These are phyloP conservation scores for Caenorhabditis inopinata DNA, from an alignment of 1,140 invertebrate genomes.

Conservation along the genomic window DNA sequence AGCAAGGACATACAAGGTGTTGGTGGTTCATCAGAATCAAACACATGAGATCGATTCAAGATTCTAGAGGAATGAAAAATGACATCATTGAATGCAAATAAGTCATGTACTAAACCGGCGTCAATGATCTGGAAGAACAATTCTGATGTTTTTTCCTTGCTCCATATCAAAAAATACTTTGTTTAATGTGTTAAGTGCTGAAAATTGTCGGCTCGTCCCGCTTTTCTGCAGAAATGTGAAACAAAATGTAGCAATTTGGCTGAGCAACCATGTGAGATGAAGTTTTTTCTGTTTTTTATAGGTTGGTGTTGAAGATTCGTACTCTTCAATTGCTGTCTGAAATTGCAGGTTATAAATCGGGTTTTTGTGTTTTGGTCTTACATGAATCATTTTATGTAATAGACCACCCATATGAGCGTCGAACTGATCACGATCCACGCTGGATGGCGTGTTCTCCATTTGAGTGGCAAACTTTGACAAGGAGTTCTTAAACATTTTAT, in stretches of 20 bases:
- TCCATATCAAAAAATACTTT: slow-evolving; percentile 49
- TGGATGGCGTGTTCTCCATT: slow-evolving; percentile 54
- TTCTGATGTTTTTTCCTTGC: background rate
- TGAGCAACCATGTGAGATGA: slow-evolving; percentile 50
- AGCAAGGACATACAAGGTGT: slow-evolving; percentile 38
- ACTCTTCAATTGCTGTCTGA: slow-evolving; percentile 60
- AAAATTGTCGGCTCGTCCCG: slow-evolving; percentile 62
- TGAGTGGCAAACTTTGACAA: slow-evolving; percentile 59
- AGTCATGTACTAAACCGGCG: slow-evolving; percentile 57
- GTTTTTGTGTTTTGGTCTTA: background rate
- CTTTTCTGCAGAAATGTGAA: slow-evolving; percentile 61
- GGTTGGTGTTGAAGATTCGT: slow-evolving; percentile 57
- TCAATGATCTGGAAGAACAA: slow-evolving; percentile 60
- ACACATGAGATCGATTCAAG: slow-evolving; percentile 61
- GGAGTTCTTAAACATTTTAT: slow-evolving; percentile 37
- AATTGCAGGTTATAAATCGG: background rate
- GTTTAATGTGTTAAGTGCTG: slow-evolving; percentile 61
- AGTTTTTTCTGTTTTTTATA: slow-evolving; percentile 55
- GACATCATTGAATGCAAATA: slow-evolving; percentile 59
- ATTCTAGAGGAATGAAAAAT: slow-evolving; percentile 64
- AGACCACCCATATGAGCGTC: slow-evolving; percentile 64
- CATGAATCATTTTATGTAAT: slow-evolving; percentile 60
- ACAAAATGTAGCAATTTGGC: slow-evolving; percentile 62
- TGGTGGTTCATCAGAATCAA: slow-evolving; percentile 54
- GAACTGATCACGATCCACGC: slow-evolving; percentile 56